Conservation (phyloP, 2,888 invertebrate genomes). For the Gymnosoma rotundatum region DNA sequence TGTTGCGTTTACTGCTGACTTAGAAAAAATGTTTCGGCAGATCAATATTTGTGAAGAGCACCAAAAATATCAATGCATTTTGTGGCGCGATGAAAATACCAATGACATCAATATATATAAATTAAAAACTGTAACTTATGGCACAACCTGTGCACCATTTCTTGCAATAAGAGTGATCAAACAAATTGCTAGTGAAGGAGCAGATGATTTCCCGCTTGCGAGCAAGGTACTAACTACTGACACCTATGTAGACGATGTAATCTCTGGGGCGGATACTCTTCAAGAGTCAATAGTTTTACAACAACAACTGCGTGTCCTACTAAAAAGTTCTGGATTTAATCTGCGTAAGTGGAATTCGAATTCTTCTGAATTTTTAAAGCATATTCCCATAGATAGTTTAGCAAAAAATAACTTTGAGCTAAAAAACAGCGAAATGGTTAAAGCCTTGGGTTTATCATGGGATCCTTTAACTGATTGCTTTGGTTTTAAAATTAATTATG, state of each 20-base stretch:
- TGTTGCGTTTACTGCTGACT: neutral
- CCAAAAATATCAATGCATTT: constrained; percentile 45
- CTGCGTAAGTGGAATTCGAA: constrained; percentile 29
- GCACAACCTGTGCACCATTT: constrained; percentile 22
- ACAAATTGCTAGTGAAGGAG: constrained; percentile 25
- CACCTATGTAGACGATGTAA: no score
- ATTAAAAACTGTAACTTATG: constrained; percentile 28
- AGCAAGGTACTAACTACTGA: no score
- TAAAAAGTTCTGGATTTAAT: constrained; percentile 9
- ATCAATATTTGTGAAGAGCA: constrained; percentile 41
- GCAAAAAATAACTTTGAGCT: no score
- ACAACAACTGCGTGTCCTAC: no score
- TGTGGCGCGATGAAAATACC: constrained; percentile 29
- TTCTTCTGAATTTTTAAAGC: no score
- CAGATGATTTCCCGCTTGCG: no score
- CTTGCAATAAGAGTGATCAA: constrained; percentile 31
- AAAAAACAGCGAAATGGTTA: no score
- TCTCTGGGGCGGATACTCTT: constrained; percentile 37
- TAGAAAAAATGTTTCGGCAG: constrained; percentile 55
- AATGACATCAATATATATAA: constrained; percentile 34
- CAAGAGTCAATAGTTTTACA: constrained; percentile 17
- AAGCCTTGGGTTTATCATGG: no score
- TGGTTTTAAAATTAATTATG: constrained; percentile 31
- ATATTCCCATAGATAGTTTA: no score
- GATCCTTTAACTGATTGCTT: neutral